Percentiles rank a stretch among this genome's conserved stretches.
Evolutionary conservation across 35 echinoderm and acorn worm genomes (phyloP).

Genomic region (Apostichopus californicus): DNA sequence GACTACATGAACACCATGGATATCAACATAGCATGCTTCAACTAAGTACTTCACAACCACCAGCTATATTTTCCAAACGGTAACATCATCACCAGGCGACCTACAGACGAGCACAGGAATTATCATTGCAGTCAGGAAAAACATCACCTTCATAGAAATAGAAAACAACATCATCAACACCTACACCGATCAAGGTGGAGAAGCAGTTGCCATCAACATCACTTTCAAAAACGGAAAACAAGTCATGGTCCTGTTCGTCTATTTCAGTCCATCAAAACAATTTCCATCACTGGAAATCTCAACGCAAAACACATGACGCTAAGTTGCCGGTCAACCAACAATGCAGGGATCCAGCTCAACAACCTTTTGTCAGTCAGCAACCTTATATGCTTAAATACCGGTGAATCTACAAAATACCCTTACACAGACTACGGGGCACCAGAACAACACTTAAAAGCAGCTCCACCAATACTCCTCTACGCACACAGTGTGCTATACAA

Average conservation of each 20-base stretch:
- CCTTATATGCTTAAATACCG: not conserved
- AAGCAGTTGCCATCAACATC: not conserved
- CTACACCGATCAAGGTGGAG: not conserved
- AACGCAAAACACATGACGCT: not conserved
- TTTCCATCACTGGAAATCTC: constrained; percentile 33
- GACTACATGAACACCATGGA: not conserved
- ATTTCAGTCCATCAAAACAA: not conserved
- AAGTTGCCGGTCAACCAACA: not conserved
- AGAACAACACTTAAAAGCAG: not conserved
- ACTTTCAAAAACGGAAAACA: too few relatives aligned
- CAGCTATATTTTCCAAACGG: too few relatives aligned
- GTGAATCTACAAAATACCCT: not conserved
- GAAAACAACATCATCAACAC: not conserved
- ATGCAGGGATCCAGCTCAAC: not conserved
- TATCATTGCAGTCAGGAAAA: not conserved
- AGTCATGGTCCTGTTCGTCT: not conserved
- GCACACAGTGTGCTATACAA: too few relatives aligned
- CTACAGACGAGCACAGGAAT: not conserved
- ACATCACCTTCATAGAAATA: not conserved
- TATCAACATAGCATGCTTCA: not conserved
- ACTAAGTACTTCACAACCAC: constrained; percentile 11
- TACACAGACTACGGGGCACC: not conserved
- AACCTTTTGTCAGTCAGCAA: too few relatives aligned
- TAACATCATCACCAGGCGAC: not conserved
- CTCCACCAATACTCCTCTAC: too few relatives aligned